Percentiles rank a stretch among this genome's conserved stretches.
These are phyloP conservation scores for Physocephala rufipes DNA, from an alignment of 2,888 invertebrate species.

Conservation along the genomic window DNA sequence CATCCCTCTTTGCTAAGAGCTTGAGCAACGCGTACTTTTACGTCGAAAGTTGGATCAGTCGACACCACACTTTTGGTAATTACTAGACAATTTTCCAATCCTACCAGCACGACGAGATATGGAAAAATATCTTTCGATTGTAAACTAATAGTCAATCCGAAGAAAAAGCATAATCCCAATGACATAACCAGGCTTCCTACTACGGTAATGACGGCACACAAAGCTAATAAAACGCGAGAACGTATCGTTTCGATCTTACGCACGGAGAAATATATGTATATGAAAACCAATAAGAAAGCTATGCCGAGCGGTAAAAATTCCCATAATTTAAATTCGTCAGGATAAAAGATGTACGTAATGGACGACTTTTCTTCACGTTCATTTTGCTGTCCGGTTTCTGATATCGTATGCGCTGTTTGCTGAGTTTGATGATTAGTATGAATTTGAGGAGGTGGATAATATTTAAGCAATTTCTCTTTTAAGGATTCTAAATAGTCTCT, in stretches of 20 bases:
- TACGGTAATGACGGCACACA: constrained; percentile 89
- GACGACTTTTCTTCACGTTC: constrained; percentile 56
- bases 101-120: constrained; percentile 93
- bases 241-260: constrained; percentile 81
- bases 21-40: constrained; percentile 93
- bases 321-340: constrained; percentile 85
- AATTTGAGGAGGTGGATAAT: constrained; percentile 77
- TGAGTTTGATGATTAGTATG: constrained; percentile 35
- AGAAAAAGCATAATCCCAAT: constrained; percentile 86
- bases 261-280: constrained; percentile 95
- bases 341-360: constrained; percentile 81
- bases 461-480: constrained; percentile 72
- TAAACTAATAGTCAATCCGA: constrained; percentile 82
- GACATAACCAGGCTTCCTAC: constrained; percentile 91
- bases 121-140: constrained; percentile 93
- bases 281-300: constrained; percentile 85
- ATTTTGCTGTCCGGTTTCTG: constrained; percentile 42
- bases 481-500: constrained; percentile 81
- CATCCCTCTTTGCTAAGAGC: constrained; percentile 98
- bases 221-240: constrained; percentile 73
- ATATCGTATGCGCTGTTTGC: constrained; percentile 41
- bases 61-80: constrained; percentile 93
- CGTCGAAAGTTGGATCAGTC: constrained; percentile 91
- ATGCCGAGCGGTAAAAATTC: constrained; percentile 86
- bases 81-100: constrained; percentile 91